phyloP scores from a whole-genome alignment of 2,113 vertebrate species.

The Neoarius graeffei region DNA sequence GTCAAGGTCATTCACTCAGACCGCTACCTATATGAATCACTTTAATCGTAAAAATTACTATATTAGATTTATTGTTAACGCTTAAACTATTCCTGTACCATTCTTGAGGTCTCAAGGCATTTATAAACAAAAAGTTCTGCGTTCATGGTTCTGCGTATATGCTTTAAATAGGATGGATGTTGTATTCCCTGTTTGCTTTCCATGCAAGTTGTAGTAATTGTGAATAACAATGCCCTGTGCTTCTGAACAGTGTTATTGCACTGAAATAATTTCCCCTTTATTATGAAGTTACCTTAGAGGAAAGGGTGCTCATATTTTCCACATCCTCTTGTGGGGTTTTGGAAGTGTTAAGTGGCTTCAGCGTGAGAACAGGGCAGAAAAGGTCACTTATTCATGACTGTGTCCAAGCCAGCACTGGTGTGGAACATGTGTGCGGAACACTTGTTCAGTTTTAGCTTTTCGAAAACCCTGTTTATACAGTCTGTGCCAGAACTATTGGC shows the following conservation, averaged over 20 bases:
- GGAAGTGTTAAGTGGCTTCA: slow-evolving; percentile 12
- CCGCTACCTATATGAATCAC: too few relatives aligned
- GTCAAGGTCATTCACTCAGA: too few relatives aligned
- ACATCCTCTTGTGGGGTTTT: slow-evolving; percentile 49
- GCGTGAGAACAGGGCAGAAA: slow-evolving; percentile 6
- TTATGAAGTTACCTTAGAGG: slow-evolving; percentile 33
- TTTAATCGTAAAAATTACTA: too few relatives aligned
- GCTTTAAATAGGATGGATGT: too few relatives aligned
- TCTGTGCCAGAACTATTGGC: background rate
- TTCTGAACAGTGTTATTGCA: slow-evolving; percentile 1
- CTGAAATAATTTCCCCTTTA: slow-evolving; percentile 10
- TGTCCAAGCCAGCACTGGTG: background rate
- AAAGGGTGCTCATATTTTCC: slow-evolving; percentile 69
- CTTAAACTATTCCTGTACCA: too few relatives aligned
- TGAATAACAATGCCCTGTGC: background rate
- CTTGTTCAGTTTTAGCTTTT: background rate
- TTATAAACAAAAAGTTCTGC: too few relatives aligned
- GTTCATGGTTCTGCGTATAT: too few relatives aligned
- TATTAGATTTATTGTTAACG: too few relatives aligned
- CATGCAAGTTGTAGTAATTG: background rate
- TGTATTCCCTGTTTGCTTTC: background rate
- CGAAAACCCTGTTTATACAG: background rate
- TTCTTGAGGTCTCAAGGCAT: too few relatives aligned
- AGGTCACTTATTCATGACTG: slow-evolving; percentile 2
- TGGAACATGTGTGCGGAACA: background rate